Percentiles rank a stretch among this genome's conserved stretches.
Evolutionary conservation across 2,797 vertebrate species (phyloP).

Genomic region (Limnodromus scolopaceus): DNA sequence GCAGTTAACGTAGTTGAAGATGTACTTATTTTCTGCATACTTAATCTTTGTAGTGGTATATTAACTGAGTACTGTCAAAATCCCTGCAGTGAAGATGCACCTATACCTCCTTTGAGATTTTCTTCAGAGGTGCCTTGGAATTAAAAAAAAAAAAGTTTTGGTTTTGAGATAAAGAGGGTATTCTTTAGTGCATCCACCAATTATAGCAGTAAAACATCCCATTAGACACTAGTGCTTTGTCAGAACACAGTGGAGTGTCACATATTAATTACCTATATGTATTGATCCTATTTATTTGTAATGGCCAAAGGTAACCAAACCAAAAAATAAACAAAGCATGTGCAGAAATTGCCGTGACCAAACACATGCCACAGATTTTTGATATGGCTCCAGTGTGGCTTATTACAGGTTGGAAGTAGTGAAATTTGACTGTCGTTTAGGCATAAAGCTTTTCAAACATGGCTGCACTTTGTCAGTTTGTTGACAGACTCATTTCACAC

Average conservation of each 20-base stretch:
- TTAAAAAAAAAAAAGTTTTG: not conserved
- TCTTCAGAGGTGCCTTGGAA: not conserved
- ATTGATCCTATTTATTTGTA: not conserved
- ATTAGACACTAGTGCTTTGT: not conserved
- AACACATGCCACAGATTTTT: not conserved
- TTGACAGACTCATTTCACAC: slow-evolving; percentile 58
- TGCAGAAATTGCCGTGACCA: not conserved
- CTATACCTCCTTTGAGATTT: not conserved
- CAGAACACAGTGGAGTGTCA: not conserved
- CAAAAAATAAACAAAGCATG: not conserved
- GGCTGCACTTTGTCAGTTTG: slow-evolving; percentile 33
- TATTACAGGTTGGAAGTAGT: not conserved
- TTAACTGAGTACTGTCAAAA: not conserved
- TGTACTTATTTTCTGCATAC: not conserved
- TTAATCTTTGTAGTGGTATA: not conserved
- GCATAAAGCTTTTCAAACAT: slow-evolving; percentile 44
- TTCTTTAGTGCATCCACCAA: not conserved
- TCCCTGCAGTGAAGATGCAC: not conserved
- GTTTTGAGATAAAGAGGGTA: not conserved
- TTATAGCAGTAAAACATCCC: not conserved
- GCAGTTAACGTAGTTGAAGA: not conserved
- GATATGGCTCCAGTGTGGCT: not conserved
- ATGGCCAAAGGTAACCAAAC: not conserved
- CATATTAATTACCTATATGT: not conserved
- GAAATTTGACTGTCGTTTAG: slow-evolving; percentile 42